These are phyloP conservation scores for Phylloscopus trochilus DNA, from an alignment of 2,113 vertebrate genomes.

Conservation along the genomic window DNA sequence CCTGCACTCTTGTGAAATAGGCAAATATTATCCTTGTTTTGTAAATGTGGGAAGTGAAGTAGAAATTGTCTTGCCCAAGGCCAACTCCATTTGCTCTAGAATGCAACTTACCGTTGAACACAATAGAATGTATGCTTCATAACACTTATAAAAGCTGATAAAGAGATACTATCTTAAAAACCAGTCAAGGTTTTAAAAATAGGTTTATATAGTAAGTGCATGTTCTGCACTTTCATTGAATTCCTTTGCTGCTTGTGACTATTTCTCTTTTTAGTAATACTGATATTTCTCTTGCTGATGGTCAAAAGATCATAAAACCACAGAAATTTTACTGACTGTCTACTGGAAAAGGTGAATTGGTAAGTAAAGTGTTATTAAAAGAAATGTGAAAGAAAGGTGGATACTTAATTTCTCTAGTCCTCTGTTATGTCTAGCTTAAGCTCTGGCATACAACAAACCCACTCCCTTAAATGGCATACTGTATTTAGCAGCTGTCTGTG, in stretches of 20 bases:
- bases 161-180: conserved; percentile 45
- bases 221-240: neutral
- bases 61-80: conserved; percentile 60
- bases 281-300: neutral
- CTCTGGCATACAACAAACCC: neutral
- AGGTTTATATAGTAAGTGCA: neutral
- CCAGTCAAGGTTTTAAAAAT: conserved; percentile 17
- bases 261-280: neutral
- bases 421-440: neutral
- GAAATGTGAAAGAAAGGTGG: neutral
- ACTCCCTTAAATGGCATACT: neutral
- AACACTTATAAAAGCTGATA: conserved; percentile 30
- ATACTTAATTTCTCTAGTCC: neutral
- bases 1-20: conserved; percentile 7
- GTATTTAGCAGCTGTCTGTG: neutral
- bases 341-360: neutral
- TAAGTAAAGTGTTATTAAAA: neutral
- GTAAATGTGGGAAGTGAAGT: conserved; percentile 45
- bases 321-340: neutral
- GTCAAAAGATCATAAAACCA: neutral
- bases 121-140: conserved; percentile 33
- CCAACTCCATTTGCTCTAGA: conserved; percentile 27
- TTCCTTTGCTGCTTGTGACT: neutral
- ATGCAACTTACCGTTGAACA: conserved; percentile 8
- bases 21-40: conserved; percentile 48